phyloP scores from a whole-genome alignment of 2,797 vertebrate species.

The Trematomus bernacchii region DNA sequence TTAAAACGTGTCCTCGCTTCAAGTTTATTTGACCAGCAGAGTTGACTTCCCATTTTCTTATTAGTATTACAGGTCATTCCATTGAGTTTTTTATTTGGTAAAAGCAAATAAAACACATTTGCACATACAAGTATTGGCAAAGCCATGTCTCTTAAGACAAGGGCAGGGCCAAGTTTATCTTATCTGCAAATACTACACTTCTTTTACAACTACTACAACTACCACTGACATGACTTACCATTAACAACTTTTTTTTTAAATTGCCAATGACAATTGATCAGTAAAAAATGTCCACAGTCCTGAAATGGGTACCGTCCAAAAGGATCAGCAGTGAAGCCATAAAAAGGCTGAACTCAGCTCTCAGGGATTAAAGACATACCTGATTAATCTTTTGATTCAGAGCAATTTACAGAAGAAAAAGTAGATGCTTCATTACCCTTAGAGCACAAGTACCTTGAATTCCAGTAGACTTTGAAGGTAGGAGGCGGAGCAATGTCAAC shows the following conservation, averaged over 20 bases:
- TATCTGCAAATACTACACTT: slow-evolving; percentile 52
- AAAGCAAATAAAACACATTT: no score
- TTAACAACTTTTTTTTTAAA: background rate
- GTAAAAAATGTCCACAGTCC: background rate
- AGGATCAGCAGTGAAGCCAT: background rate
- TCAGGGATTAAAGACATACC: background rate
- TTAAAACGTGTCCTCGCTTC: background rate
- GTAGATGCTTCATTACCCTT: background rate
- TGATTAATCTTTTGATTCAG: background rate
- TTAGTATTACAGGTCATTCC: background rate
- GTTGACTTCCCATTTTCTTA: background rate
- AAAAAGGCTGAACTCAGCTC: background rate
- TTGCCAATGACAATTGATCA: background rate
- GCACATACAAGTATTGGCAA: background rate
- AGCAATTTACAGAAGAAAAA: background rate
- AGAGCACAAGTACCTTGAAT: background rate
- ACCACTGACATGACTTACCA: background rate
- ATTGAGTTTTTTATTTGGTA: background rate
- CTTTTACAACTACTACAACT: background rate
- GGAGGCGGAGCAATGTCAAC: background rate
- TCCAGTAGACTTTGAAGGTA: no score
- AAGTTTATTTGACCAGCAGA: background rate
- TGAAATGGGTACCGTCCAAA: background rate
- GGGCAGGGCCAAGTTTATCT: background rate
- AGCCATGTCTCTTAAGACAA: background rate